Evolutionary conservation across 2,888 invertebrate species (phyloP).

Genomic region (Drosophila nr. medialis): DNA sequence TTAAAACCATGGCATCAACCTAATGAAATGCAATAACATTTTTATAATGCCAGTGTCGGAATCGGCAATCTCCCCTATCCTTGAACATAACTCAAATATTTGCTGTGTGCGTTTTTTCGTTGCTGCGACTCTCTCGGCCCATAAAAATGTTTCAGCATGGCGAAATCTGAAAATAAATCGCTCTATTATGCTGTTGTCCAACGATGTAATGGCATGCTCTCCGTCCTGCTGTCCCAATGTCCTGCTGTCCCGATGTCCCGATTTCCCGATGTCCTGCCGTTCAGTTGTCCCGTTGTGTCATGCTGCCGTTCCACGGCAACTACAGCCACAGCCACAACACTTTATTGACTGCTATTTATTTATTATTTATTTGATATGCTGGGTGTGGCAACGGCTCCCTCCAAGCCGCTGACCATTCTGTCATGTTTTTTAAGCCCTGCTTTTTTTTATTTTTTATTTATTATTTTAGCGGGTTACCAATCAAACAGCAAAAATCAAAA

Average conservation of each 20-base stretch:
- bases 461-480: conserved; percentile 12
- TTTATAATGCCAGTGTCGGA: conserved; percentile 45
- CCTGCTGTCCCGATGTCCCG: not conserved
- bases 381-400: conserved; percentile 24
- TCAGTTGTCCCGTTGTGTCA: conserved; percentile 5
- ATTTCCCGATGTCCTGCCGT: not conserved
- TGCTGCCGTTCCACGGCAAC: conserved; percentile 12
- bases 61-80: conserved; percentile 2
- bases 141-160: conserved; percentile 33
- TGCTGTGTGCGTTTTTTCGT: conserved; percentile 28
- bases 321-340: conserved; percentile 27
- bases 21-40: conserved; percentile 67
- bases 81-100: conserved; percentile 60
- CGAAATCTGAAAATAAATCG: conserved; percentile 67
- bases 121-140: conserved; percentile 10
- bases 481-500: conserved; percentile 2
- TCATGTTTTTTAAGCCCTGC: conserved; percentile 23
- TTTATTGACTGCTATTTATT: conserved; percentile 66
- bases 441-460: conserved; percentile 23
- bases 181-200: conserved; percentile 59
- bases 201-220: conserved; percentile 18
- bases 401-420: conserved; percentile 3
- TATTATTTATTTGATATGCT: conserved; percentile 67
- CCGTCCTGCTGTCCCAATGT: not conserved
- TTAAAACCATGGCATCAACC: conserved; percentile 22